Evolutionary conservation across 2,113 vertebrate species (phyloP), one percentile per base, ranked within the genome.

Genomic region (Gambusia affinis): DNA sequence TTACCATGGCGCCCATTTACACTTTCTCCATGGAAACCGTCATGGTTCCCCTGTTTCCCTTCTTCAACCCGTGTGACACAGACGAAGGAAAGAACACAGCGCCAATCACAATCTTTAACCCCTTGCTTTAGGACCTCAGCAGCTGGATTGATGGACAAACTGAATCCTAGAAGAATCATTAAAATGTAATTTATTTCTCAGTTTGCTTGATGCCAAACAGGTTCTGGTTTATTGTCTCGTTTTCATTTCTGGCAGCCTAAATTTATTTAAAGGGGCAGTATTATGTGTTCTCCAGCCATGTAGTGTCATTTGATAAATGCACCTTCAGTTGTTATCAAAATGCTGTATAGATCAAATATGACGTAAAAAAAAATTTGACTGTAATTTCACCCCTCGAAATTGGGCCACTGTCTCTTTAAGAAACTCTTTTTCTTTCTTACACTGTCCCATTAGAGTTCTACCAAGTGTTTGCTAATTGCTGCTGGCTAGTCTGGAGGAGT

Each of bases 1-100:
- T 92, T 24, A 93, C 91, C 80, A 95, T 95, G 94, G 80, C 65
- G 0, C 79, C 91, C 0, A 86, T 95, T 51, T 94, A 91, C 80
- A 94, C 92, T 12, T 94, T 94, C 73, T 86, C 80, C 67, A 93
- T 86, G 79, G 93, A 47, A 37, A 73, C 82, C 0, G 67, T 93
- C 4, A 14, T 67, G 10, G 79, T 73, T 17, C 91, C 92, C 17
- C 61, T 95, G 77, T 87, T 91, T 57, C 94, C 94, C 24, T 95
- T 93, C 69, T 94, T 76, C 39, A 91, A 91, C 69, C 88, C 90
- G 12, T 91, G 90, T 82, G 90, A 91, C 47, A 15, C 57, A 24
- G 88, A 91, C 39, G 75, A 93, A 3, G 94, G 93, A 30, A 92
- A 76, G 63, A 95, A 95, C 87, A 42, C 30, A 0, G 82, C 33